A percentile compares a stretch with the other conserved stretches of the same genome.
phyloP scores from a whole-genome alignment of 1,140 invertebrate genomes.

The Periplaneta americana region DNA sequence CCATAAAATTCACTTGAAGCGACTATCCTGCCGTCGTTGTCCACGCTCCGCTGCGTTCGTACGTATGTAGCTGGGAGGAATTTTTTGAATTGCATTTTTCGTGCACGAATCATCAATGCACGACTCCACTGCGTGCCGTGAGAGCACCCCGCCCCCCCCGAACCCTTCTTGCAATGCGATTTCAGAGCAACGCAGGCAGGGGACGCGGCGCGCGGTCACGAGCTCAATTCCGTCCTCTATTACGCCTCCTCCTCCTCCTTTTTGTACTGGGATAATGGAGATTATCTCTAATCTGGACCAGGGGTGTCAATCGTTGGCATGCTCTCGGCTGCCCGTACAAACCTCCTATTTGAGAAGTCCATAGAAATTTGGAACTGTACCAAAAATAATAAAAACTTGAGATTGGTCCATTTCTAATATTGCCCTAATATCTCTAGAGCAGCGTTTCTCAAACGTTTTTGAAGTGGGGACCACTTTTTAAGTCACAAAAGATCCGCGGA shows the following conservation, averaged over 20 bases:
- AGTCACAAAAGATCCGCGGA: too few species aligned
- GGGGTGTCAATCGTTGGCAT: neutral
- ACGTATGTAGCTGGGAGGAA: neutral
- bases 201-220: too few species aligned
- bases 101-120: constrained; percentile 4
- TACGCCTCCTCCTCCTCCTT: neutral
- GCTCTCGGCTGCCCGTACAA: too few species aligned
- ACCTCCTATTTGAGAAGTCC: too few species aligned
- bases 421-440: too few species aligned
- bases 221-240: neutral
- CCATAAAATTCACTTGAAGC: neutral
- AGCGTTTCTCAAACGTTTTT: too few species aligned
- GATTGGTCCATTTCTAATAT: too few species aligned
- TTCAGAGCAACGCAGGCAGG: neutral
- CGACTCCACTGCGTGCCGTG: neutral
- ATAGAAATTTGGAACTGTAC: too few species aligned
- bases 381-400: too few species aligned
- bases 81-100: constrained; percentile 7
- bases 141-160: neutral
- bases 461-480: too few species aligned
- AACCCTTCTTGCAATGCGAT: neutral
- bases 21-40: neutral
- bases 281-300: neutral
- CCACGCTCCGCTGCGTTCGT: neutral
- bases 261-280: neutral